Percentiles rank a stretch among this genome's conserved stretches.
These are phyloP conservation scores for Ariolimax columbianus DNA, from an alignment of 2,888 invertebrate genomes.

Conservation along the genomic window DNA sequence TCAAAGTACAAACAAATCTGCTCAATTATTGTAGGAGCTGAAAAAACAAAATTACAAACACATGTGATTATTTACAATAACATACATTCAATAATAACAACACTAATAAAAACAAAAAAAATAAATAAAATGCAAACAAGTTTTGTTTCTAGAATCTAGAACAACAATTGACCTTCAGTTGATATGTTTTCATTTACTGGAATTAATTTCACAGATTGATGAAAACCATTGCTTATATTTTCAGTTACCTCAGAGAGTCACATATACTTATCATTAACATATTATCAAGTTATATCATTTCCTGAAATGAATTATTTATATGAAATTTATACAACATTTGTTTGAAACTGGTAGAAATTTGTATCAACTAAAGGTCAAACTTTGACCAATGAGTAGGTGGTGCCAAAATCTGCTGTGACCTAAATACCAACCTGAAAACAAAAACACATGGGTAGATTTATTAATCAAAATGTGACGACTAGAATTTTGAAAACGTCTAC, in stretches of 20 bases:
- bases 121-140: background rate
- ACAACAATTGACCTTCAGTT: conserved; percentile 7
- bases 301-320: background rate
- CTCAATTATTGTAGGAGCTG: background rate
- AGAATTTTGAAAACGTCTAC: background rate
- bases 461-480: no score
- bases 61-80: background rate
- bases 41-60: background rate
- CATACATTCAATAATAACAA: background rate
- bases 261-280: no score
- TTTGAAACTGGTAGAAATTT: no score
- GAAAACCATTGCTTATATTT: background rate
- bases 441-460: no score
- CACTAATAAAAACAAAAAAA: background rate
- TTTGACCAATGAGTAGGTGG: background rate
- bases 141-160: background rate
- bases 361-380: conserved; percentile 1
- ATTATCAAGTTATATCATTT: background rate
- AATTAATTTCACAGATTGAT: background rate
- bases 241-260: no score
- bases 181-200: background rate
- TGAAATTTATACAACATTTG: background rate
- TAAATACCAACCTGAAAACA: conserved; percentile 7
- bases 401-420: background rate
- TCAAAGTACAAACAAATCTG: background rate